Base-by-base conservation (phyloP, 2,113 vertebrate species). In the Fregetta grallaria region DNA sequence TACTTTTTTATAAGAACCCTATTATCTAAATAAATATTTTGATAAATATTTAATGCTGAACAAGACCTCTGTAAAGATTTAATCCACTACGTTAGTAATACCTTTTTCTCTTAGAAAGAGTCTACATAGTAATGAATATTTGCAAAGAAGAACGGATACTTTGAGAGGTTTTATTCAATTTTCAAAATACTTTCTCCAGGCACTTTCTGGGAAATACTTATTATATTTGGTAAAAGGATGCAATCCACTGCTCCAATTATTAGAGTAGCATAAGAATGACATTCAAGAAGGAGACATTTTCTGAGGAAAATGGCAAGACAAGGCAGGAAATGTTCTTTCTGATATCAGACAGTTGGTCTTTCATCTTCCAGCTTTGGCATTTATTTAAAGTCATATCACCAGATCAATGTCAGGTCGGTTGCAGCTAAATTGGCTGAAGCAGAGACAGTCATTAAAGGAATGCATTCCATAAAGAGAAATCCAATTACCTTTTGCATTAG, bases 401-500 rank as follows among this genome's bases (percentile, higher is more conserved):
- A 96, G 97, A 98, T 98, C 97, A 97, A 62, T 97, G 97, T 97
- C 96, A 97, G 97, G 97, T 97, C 80, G 58, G 97, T 97, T 92
- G 94, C 94, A 96, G 96, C 91, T 97, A 98, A 98, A 97, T 97
- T 98, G 97, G 96, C 91, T 96, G 90, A 66, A 95, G 87, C 83
- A 97, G 86, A 96, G 78, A 93, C 25, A 96, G 92, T 97, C 97
- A 98, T 98, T 98, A 98, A 98, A 98, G 90, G 76, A 90, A 98
- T 95, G 91, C 94, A 98, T 97, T 97, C 95, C 94, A 96, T 97
- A 97, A 97, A 94, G 95, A 96, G 95, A 97, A 98, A 98, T 97
- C 97, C 96, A 98, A 98, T 98, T 98, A 98, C 82, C 61, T 97
- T 94, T 92, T 97, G 90, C 96, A 98, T 98, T 98, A 98, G 94